These are phyloP conservation scores for Cynopterus brachyotis DNA, from an alignment of 2,113 vertebrate species.

Conservation along the genomic window DNA sequence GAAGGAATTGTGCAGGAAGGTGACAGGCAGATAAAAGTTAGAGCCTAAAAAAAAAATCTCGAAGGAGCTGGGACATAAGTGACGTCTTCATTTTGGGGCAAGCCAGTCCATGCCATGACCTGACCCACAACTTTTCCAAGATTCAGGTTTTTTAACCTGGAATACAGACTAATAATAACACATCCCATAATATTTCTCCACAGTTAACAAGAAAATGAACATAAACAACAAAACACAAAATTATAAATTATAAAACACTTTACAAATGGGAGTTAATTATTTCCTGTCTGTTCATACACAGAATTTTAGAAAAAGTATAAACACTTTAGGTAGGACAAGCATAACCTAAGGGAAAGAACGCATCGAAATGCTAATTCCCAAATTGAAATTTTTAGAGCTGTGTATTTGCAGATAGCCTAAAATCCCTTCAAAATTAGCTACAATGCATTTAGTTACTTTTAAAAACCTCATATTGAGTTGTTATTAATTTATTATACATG, in stretches of 20 bases:
- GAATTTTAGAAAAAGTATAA: conserved; percentile 47
- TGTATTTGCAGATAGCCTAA: conserved; percentile 69
- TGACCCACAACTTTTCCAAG: not conserved
- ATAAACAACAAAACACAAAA: not conserved
- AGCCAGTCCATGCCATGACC: not conserved
- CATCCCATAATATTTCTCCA: not conserved
- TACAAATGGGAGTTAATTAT: conserved; percentile 58
- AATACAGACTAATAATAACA: not conserved
- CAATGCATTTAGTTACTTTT: conserved; percentile 69
- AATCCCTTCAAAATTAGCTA: conserved; percentile 62
- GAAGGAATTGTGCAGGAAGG: not conserved
- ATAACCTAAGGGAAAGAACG: conserved; percentile 65
- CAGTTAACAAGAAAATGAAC: not conserved
- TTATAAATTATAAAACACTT: conserved; percentile 29
- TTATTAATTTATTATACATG: conserved; percentile 79
- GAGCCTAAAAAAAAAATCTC: not conserved
- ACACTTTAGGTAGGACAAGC: conserved; percentile 69
- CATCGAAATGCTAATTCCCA: conserved; percentile 74
- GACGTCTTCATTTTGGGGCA: not conserved
- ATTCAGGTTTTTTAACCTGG: not conserved
- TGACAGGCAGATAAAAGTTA: not conserved
- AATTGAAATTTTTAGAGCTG: conserved; percentile 65
- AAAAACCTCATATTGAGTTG: conserved; percentile 70
- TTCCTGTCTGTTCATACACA: conserved; percentile 53
- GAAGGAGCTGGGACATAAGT: not conserved